Evolutionary conservation across 2,888 invertebrate genomes (phyloP), one percentile per base, ranked within the genome.

Genomic region (Tetheella fluctuosa): DNA sequence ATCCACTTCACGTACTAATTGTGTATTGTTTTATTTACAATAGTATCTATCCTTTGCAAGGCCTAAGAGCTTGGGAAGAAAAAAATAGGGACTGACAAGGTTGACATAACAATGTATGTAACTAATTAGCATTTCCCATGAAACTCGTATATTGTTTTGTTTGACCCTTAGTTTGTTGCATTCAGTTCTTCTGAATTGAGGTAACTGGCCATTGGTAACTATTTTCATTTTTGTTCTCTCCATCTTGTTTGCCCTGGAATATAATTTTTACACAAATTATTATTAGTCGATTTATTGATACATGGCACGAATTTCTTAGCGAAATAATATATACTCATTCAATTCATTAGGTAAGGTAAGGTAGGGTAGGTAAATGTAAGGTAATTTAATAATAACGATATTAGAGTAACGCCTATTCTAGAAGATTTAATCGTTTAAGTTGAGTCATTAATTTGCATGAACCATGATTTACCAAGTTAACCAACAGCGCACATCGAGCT

Each of bases 81-180:
- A 80, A 34, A 79, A 42, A 68, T 69, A 75, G 77, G 80, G 80
- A 69, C 73, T 68, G 71, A 63, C 81, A 82, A 87, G 85, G 86
- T 84, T 81, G 77, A 74, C 67, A 65, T 75, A 80, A 85, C 84
- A 85, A 84, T 84, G 82, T 76, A 77, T 75, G 76, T 79, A 68
- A 70, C 74, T 81, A 86, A 87, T 86, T 82, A 83, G 72, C 76
- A 77, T 79, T 69, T 74, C 72, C 70, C 70, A 71, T 73, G 71
- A 65, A 63, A 37, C 34, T 34, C 28, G 55, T 34, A 55, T 7
- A 34, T 55, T 34, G 73, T 71, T 77, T 77, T 23, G 73, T 71
- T 77, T 77, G 72, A 62, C 28, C 62, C 42, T 54, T 71, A 71
- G 71, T 78, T 76, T 77, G 74, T 67, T 69, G 57, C 28, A 34